These are phyloP conservation scores for roundworm (Caenorhabditis elegans) DNA, from an alignment of 1,140 invertebrate species.

Conservation along the genomic window WBcel235 BX284604.4:11973001-11973500, in stretches of 20 bases:
- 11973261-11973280: background rate
- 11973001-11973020: conserved; percentile 23
- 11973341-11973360: background rate
- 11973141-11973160: background rate
- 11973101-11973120: background rate
- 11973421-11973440: background rate
- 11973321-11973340: background rate
- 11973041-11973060: conserved; percentile 2
- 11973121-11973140: background rate
- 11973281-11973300: background rate
- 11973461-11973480: background rate
- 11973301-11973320: background rate
- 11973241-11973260: background rate
- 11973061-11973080: background rate
- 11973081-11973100: conserved; percentile 12
- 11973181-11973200: conserved; percentile 6
- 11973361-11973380: background rate
- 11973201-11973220: background rate
- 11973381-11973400: no score
- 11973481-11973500: conserved; percentile 25
- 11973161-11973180: background rate
- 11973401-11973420: background rate
- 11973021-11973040: background rate
- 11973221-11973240: background rate
- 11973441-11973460: background rate